These are phyloP conservation scores for Girardinus metallicus DNA, from an alignment of 2,797 vertebrate species.

Conservation along the genomic window DNA sequence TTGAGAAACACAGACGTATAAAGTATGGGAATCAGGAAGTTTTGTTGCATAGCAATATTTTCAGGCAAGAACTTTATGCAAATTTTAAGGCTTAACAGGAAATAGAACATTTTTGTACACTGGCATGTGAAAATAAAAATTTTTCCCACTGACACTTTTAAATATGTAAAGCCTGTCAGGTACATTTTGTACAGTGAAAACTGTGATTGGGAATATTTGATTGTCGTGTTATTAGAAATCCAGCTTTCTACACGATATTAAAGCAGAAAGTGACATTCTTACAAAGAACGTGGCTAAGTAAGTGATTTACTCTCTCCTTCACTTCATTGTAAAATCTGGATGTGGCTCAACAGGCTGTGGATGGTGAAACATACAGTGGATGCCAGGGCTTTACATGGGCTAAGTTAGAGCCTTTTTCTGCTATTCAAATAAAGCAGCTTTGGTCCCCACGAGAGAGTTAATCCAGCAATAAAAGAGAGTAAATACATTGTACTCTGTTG, in stretches of 20 bases:
- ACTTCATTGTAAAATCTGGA: conserved; percentile 22
- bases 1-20: no score
- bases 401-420: conserved; percentile 66
- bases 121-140: not conserved
- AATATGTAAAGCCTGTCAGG: not conserved
- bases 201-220: not conserved
- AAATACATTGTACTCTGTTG: conserved; percentile 19
- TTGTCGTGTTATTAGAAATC: conserved; percentile 11
- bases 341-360: conserved; percentile 17
- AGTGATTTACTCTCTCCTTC: conserved; percentile 31
- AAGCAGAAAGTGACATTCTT: conserved; percentile 49
- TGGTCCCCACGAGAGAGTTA: conserved; percentile 56
- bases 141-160: not conserved
- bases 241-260: conserved; percentile 9
- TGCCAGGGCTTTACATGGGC: conserved; percentile 20
- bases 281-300: conserved; percentile 9
- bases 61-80: conserved; percentile 35
- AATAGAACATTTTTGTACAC: not conserved
- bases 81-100: conserved; percentile 37
- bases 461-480: conserved; percentile 50
- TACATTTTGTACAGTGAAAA: not conserved
- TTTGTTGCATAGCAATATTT: not conserved
- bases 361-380: conserved; percentile 41
- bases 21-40: not conserved
- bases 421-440: conserved; percentile 58